These are phyloP conservation scores for Corythornis madagascariensis DNA, from an alignment of 2,113 vertebrate species.

Conservation along the genomic window DNA sequence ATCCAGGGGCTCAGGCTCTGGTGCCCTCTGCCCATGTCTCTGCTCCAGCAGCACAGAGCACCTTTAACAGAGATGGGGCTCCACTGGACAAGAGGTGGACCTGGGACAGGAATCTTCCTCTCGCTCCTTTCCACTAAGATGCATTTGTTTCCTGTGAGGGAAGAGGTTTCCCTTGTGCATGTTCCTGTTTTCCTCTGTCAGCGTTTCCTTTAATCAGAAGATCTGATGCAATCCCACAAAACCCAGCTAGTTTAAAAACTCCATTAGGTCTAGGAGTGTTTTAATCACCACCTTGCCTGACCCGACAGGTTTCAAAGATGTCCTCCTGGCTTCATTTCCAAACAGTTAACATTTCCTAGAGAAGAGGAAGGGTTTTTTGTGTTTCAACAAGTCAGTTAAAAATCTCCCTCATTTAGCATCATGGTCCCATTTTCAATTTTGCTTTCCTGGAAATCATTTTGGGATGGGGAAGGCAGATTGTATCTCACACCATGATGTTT, in stretches of 20 bases:
- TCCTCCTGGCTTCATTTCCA: neutral
- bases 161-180: neutral
- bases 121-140: neutral
- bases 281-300: neutral
- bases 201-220: neutral
- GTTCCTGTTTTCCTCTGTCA: neutral
- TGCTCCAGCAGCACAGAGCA: neutral
- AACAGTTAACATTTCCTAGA: neutral
- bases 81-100: neutral
- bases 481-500: neutral
- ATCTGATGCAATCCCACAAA: neutral
- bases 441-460: slow-evolving; percentile 15
- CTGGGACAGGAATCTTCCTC: neutral
- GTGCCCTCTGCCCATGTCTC: neutral
- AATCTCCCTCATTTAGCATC: slow-evolving; percentile 19
- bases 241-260: neutral
- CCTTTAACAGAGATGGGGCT: neutral
- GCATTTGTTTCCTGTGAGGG: neutral
- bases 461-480: neutral
- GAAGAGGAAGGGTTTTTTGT: neutral
- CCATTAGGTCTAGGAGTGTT: neutral
- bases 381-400: neutral
- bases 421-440: neutral
- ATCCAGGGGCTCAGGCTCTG: neutral
- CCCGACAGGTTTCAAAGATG: neutral